Percentiles rank a stretch among this genome's conserved stretches.
Evolutionary conservation across 2,888 invertebrate species (phyloP).

Genomic region (Heliconius charithonia): DNA sequence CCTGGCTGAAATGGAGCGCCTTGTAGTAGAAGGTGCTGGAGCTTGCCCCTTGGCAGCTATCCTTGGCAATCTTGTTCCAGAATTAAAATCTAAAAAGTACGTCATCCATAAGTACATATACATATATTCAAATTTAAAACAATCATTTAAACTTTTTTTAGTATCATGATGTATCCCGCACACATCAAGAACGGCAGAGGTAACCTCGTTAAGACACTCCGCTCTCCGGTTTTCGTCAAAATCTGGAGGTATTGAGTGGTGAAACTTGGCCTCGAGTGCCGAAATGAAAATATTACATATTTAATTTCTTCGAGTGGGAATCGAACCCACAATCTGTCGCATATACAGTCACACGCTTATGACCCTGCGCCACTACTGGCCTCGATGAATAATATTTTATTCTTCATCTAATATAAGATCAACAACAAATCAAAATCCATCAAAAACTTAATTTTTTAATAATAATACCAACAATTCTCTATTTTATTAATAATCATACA

Average conservation of each 20-base stretch:
- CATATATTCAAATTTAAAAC: background rate
- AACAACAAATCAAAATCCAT: too few relatives aligned
- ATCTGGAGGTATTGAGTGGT: background rate
- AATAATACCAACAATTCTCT: too few relatives aligned
- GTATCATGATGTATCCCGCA: background rate
- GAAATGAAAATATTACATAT: too few relatives aligned
- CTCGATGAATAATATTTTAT: too few relatives aligned
- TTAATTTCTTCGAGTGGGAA: too few relatives aligned
- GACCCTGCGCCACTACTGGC: too few relatives aligned
- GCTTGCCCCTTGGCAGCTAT: slow-evolving; percentile 93
- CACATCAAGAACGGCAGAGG: background rate
- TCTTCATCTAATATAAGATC: too few relatives aligned
- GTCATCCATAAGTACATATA: background rate
- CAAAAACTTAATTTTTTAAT: too few relatives aligned
- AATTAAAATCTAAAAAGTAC: slow-evolving; percentile 91
- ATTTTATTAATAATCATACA: background rate
- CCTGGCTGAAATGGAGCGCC: slow-evolving; percentile 90
- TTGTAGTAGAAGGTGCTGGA: slow-evolving; percentile 95
- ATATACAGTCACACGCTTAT: too few relatives aligned
- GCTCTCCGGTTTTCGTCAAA: background rate
- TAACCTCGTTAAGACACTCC: background rate
- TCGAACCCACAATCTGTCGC: too few relatives aligned
- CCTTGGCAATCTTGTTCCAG: slow-evolving; percentile 90
- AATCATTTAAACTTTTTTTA: background rate
- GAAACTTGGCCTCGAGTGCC: too few relatives aligned